Conservation (phyloP, 2,113 vertebrate genomes). For the Halcyon malimbica region DNA sequence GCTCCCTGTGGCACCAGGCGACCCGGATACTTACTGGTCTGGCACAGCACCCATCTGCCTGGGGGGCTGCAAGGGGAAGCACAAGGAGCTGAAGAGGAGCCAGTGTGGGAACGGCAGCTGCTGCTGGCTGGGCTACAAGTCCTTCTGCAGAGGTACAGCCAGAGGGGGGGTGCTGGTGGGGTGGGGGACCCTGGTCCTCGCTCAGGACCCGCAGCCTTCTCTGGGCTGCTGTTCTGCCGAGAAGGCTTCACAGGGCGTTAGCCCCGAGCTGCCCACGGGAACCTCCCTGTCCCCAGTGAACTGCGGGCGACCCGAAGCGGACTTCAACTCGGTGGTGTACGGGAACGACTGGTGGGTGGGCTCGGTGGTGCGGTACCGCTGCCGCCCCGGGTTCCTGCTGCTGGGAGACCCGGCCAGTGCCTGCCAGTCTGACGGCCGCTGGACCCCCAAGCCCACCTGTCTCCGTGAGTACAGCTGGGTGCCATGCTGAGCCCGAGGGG, state of each 20-base stretch:
- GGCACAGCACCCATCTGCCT: conserved; percentile 81
- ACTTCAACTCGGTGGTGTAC: conserved; percentile 71
- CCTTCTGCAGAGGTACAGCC: conserved; percentile 82
- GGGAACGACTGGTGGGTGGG: conserved; percentile 88
- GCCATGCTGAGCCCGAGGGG: rapidly evolving
- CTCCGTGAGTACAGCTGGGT: conserved; percentile 72
- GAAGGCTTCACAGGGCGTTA: not conserved
- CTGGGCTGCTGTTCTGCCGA: rapidly evolving
- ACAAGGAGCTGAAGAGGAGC: conserved; percentile 81
- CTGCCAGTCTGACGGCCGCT: conserved; percentile 79
- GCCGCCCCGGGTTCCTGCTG: conserved; percentile 81
- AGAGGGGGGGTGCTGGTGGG: rapidly evolving
- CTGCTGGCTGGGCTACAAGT: conserved; percentile 86
- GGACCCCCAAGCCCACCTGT: conserved; percentile 81
- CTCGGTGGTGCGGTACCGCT: conserved; percentile 81
- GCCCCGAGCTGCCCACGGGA: rapidly evolving
- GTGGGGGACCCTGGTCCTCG: not conserved
- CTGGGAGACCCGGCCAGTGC: conserved; percentile 75
- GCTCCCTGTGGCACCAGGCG: not conserved
- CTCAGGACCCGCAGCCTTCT: too few relatives aligned
- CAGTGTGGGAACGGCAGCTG: conserved; percentile 82
- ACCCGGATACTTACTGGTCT: conserved; percentile 79
- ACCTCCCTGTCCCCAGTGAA: conserved; percentile 72
- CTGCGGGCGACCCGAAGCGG: conserved; percentile 82
- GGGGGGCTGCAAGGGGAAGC: conserved; percentile 77